phyloP scores from a whole-genome alignment of 2,797 vertebrate species.

The Halcyon leucocephala region DNA sequence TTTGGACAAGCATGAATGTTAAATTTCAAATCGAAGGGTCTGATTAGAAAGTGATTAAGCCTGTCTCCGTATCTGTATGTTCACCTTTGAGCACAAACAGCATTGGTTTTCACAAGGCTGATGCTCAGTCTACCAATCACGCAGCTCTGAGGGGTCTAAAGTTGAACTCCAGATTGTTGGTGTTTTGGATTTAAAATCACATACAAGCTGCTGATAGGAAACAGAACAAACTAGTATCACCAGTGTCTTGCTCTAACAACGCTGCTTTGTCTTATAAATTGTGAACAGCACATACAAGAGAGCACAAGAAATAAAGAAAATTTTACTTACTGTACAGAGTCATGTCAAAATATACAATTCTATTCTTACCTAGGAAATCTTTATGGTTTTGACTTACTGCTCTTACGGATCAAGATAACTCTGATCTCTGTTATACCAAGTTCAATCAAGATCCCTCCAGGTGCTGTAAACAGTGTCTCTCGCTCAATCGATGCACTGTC shows the following conservation, averaged over 20 bases:
- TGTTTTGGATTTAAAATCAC: not conserved
- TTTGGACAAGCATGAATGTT: not conserved
- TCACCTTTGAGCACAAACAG: not conserved
- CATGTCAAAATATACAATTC: not conserved
- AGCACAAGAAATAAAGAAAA: not conserved
- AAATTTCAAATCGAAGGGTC: not conserved
- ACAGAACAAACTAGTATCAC: not conserved
- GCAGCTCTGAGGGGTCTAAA: not conserved
- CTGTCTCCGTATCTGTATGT: not conserved
- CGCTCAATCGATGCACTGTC: rapidly evolving
- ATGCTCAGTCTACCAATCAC: not conserved
- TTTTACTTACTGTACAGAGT: not conserved
- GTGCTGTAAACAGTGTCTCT: not conserved
- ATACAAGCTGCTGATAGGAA: not conserved
- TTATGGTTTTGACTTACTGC: not conserved
- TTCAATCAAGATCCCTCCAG: not conserved
- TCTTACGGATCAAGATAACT: not conserved
- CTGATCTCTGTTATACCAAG: not conserved
- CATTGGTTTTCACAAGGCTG: not conserved
- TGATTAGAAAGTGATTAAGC: not conserved
- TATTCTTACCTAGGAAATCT: not conserved
- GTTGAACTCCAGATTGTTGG: not conserved
- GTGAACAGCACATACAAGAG: not conserved
- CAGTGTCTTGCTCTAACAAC: not conserved
- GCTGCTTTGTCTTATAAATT: not conserved